Conservation (phyloP, 2,888 invertebrate species). For the Linyphia triangularis region DNA sequence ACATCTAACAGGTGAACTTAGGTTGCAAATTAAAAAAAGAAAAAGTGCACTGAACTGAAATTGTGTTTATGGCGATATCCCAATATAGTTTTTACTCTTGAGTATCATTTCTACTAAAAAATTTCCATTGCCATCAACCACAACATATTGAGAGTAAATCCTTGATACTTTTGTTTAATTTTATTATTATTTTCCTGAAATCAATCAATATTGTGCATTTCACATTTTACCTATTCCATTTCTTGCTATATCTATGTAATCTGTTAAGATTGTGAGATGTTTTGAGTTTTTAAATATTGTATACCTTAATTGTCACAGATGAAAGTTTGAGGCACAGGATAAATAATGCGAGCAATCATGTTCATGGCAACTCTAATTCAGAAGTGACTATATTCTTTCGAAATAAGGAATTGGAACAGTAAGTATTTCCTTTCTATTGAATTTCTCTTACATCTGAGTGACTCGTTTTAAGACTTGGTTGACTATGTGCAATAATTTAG, state of each 20-base stretch:
- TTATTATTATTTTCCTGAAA: not conserved
- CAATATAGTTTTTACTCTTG: too few species aligned
- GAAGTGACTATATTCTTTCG: conserved; percentile 36
- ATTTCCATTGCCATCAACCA: too few species aligned
- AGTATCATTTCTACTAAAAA: too few species aligned
- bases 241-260: not conserved
- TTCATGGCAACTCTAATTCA: not conserved
- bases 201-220: not conserved
- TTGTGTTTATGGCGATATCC: too few species aligned
- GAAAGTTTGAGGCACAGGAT: conserved; percentile 19
- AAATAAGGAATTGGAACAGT: conserved; percentile 45
- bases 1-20: too few species aligned
- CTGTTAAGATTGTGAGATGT: not conserved
- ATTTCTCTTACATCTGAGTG: too few species aligned
- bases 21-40: too few species aligned
- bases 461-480: too few species aligned
- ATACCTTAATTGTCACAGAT: conserved; percentile 45
- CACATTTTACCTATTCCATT: not conserved
- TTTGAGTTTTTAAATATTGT: not conserved
- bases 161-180: too few species aligned
- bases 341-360: not conserved
- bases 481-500: too few species aligned
- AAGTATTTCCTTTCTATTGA: conserved; percentile 10
- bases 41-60: too few species aligned
- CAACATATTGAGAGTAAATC: too few species aligned